Percentiles rank a stretch among this genome's conserved stretches.
Evolutionary conservation across 1,140 invertebrate species (phyloP).

Genomic region (Pogonus chalceus): DNA sequence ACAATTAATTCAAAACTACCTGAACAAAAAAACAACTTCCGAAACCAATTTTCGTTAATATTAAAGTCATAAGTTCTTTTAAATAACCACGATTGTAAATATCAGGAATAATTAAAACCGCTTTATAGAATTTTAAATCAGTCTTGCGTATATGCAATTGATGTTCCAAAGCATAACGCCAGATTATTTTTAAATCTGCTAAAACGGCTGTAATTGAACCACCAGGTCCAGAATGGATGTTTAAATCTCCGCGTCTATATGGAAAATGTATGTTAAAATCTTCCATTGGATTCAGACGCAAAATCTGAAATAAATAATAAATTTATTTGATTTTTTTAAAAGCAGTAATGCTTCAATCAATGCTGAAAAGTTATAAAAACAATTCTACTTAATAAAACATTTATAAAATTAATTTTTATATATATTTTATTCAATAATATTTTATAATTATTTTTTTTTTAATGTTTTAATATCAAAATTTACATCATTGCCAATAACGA

Average conservation of each 20-base stretch:
- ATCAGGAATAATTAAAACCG: slow-evolving; percentile 82
- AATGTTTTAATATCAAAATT: slow-evolving; percentile 1
- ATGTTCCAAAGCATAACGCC: slow-evolving; percentile 67
- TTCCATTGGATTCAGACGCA: slow-evolving; percentile 60
- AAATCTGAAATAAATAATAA: slow-evolving; percentile 38
- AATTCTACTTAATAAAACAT: no score
- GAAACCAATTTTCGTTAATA: slow-evolving; percentile 78
- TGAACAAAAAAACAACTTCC: slow-evolving; percentile 81
- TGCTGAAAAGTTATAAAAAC: not conserved
- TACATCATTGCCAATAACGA: slow-evolving; percentile 55
- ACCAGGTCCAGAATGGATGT: slow-evolving; percentile 71
- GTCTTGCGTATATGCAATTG: slow-evolving; percentile 65
- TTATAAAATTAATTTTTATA: no score
- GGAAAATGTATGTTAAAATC: slow-evolving; percentile 85
- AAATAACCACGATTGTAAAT: slow-evolving; percentile 82
- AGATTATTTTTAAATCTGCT: slow-evolving; percentile 78
- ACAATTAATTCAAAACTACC: slow-evolving; percentile 36
- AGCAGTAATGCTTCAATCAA: not conserved
- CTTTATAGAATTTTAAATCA: slow-evolving; percentile 74
- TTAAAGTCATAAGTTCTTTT: slow-evolving; percentile 71
- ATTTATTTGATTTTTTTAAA: not conserved
- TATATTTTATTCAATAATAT: no score
- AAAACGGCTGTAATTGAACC: slow-evolving; percentile 76
- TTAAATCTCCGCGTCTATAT: slow-evolving; percentile 74
- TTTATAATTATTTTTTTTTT: slow-evolving; percentile 2